These are phyloP conservation scores for Tetranychus truncatus DNA, from an alignment of 2,888 invertebrate species.

Conservation along the genomic window DNA sequence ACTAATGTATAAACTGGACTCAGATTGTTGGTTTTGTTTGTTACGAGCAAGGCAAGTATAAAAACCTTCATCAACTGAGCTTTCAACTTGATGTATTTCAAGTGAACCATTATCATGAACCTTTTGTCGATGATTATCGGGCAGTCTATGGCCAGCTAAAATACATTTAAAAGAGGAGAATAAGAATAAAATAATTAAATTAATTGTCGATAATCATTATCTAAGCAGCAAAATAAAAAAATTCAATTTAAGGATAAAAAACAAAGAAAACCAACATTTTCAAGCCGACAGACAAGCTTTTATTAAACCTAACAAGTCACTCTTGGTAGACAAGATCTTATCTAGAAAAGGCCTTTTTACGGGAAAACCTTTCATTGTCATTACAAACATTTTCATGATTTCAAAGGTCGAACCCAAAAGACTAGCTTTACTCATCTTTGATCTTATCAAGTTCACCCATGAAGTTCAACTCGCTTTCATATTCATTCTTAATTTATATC, in stretches of 20 bases:
- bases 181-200: not conserved
- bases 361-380: too few relatives aligned
- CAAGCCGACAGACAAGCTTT: too few relatives aligned
- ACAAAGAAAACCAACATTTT: too few relatives aligned
- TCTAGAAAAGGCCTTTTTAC: too few relatives aligned
- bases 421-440: too few relatives aligned
- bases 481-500: not conserved
- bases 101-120: conserved; percentile 32
- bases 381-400: too few relatives aligned
- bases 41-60: conserved; percentile 33
- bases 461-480: too few relatives aligned
- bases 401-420: too few relatives aligned
- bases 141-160: conserved; percentile 19
- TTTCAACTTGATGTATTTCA: conserved; percentile 31
- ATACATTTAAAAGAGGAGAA: not conserved
- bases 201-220: not conserved
- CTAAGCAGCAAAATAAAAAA: not conserved
- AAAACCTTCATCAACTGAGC: conserved; percentile 32
- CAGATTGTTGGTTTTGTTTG: conserved; percentile 5
- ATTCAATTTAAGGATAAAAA: too few relatives aligned
- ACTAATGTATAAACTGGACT: conserved; percentile 8
- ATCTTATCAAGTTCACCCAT: too few relatives aligned
- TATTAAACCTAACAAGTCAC: too few relatives aligned
- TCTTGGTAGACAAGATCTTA: too few relatives aligned
- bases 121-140: conserved; percentile 30